Base-by-base conservation (phyloP, 2,113 vertebrate genomes). In the Narcine bancroftii region DNA sequence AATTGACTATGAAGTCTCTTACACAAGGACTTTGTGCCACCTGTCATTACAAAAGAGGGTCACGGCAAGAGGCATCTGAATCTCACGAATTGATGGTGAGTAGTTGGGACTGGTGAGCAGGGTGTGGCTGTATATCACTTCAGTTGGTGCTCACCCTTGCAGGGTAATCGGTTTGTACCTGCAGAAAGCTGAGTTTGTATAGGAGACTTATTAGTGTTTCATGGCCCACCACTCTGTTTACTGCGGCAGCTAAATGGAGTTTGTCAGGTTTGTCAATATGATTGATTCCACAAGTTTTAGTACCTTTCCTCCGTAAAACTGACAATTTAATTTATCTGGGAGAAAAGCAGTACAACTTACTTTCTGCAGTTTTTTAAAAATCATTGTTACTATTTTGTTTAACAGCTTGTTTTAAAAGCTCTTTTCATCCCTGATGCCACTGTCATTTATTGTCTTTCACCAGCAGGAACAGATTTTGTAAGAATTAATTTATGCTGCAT, bases 231-330 rank as follows among this genome's bases (percentile, higher is more conserved):
- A 94, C 95, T 96, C 96, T 97, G 96, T 97, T 97, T 97, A 97
- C 95, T 95, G 96, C 97, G 96, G 96, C 97, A 97, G 97, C 97
- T 98, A 97, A 97, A 98, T 98, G 97, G 98, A 98, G 97, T 97
- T 97, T 97, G 97, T 97, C 97, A 98, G 98, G 98, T 98, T 97
- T 97, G 98, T 98, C 97, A 97, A 97, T 96, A 95, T 95, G 96
- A 96, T 97, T 96, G 96, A 96, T 97, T 97, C 95, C 95, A 93
- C 96, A 96, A 95, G n/a, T 96, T 96, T 95, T 95, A 93, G 92
- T 94, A 93, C 94, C 95, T 95, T 95, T 95, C 94, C 94, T 94
- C 93, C 94, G 94, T 95, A 93, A 95, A 95, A 94, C 93, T 95
- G 95, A 96, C 95, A 94, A 94, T 96, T 95, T 95, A 95, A 95